Evolutionary conservation across 1,140 invertebrate genomes (phyloP).

Genomic region (Pogonus chalceus): DNA sequence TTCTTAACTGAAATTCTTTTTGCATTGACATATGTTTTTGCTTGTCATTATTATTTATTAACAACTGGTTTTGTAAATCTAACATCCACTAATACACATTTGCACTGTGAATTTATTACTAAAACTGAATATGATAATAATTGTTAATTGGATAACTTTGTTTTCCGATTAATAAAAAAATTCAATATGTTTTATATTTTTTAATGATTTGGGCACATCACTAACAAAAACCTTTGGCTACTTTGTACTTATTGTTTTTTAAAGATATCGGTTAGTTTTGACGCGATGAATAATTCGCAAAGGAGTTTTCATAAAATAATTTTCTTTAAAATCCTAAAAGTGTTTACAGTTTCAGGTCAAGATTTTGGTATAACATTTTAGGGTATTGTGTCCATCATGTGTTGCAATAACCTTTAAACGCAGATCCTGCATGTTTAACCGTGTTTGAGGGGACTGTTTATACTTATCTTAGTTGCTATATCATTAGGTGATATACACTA

Average conservation of each 20-base stretch:
- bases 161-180: too few relatives aligned
- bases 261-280: too few relatives aligned
- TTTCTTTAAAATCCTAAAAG: neutral
- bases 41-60: neutral
- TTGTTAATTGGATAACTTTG: too few relatives aligned
- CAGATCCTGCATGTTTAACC: slow-evolving; percentile 1
- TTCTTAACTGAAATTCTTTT: neutral
- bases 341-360: slow-evolving; percentile 4
- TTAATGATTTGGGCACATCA: neutral
- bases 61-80: neutral
- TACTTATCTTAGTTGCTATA: neutral
- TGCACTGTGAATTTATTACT: neutral
- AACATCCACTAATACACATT: slow-evolving; percentile 1
- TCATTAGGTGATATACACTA: too few relatives aligned
- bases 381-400: slow-evolving; percentile 4
- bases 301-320: neutral
- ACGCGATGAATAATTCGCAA: neutral
- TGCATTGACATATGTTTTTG: neutral
- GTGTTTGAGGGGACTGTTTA: neutral
- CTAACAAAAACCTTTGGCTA: neutral
- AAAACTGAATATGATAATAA: too few relatives aligned
- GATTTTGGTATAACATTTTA: neutral
- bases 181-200: neutral
- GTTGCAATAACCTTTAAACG: slow-evolving; percentile 6
- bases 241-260: too few relatives aligned